These are phyloP conservation scores for Andrena bicolor DNA, from an alignment of 2,888 invertebrate species.

Conservation along the genomic window DNA sequence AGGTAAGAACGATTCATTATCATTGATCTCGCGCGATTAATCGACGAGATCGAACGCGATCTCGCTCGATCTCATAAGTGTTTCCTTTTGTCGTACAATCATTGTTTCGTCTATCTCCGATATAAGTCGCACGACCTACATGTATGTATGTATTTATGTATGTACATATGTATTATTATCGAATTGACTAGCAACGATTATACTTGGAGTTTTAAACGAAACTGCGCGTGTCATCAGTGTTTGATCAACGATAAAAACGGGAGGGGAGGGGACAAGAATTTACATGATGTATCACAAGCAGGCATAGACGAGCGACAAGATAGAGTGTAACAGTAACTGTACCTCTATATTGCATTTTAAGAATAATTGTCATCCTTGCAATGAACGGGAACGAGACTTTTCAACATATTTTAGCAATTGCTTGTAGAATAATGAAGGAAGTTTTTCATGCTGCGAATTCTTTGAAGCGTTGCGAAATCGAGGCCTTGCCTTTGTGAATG, in stretches of 20 bases:
- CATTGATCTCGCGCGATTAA: neutral
- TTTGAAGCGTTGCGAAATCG: conserved; percentile 8
- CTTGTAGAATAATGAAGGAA: neutral
- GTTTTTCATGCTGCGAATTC: conserved; percentile 1
- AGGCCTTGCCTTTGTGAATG: conserved; percentile 4
- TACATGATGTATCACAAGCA: no score
- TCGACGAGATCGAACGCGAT: neutral
- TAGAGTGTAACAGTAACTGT: no score
- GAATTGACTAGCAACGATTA: no score
- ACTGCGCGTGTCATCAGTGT: no score
- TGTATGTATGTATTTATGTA: no score
- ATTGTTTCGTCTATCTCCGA: neutral
- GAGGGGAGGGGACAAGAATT: no score
- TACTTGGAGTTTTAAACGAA: no score
- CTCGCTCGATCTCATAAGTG: neutral
- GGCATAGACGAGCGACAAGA: no score
- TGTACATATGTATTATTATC: no score
- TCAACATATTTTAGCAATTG: neutral
- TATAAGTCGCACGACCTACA: no score
- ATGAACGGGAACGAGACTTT: neutral
- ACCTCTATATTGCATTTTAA: no score
- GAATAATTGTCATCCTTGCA: neutral
- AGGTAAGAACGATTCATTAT: conserved; percentile 10
- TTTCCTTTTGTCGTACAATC: neutral
- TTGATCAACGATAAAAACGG: no score